These are phyloP conservation scores for Python bivittatus DNA, from an alignment of 2,113 vertebrate species.

Conservation along the genomic window DNA sequence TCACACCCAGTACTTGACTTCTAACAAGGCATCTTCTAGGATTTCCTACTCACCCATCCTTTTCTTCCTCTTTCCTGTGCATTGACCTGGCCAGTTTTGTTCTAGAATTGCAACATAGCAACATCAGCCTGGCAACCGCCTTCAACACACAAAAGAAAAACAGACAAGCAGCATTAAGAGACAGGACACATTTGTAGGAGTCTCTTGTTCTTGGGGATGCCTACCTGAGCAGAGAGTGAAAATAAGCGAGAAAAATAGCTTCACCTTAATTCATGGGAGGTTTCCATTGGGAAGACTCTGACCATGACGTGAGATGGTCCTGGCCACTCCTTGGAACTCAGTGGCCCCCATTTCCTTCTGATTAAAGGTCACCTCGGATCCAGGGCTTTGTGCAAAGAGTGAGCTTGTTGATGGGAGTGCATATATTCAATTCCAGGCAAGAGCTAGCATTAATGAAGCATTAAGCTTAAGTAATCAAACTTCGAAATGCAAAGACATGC, in stretches of 20 bases:
- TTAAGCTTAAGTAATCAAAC: conserved; percentile 45
- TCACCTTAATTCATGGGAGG: conserved; percentile 62
- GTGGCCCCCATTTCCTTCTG: conserved; percentile 15
- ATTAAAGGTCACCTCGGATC: conserved; percentile 55
- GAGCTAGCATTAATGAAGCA: conserved; percentile 36
- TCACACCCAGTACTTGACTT: background rate
- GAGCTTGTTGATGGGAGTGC: background rate
- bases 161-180: conserved; percentile 57
- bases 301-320: conserved; percentile 43
- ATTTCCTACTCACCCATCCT: too few relatives aligned
- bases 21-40: background rate
- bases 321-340: conserved; percentile 15
- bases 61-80: background rate
- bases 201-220: conserved; percentile 13
- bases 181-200: background rate
- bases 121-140: conserved; percentile 69
- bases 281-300: conserved; percentile 36
- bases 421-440: background rate
- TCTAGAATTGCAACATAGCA: conserved; percentile 66
- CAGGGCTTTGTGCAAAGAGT: conserved; percentile 23
- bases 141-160: conserved; percentile 58
- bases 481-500: conserved; percentile 26
- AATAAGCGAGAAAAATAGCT: conserved; percentile 57
- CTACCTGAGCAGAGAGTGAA: conserved; percentile 43
- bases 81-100: conserved; percentile 10